Evolutionary conservation across 2,888 invertebrate genomes (phyloP), one percentile per base, ranked within the genome.

Genomic region (Eucriotettix oculatus): DNA sequence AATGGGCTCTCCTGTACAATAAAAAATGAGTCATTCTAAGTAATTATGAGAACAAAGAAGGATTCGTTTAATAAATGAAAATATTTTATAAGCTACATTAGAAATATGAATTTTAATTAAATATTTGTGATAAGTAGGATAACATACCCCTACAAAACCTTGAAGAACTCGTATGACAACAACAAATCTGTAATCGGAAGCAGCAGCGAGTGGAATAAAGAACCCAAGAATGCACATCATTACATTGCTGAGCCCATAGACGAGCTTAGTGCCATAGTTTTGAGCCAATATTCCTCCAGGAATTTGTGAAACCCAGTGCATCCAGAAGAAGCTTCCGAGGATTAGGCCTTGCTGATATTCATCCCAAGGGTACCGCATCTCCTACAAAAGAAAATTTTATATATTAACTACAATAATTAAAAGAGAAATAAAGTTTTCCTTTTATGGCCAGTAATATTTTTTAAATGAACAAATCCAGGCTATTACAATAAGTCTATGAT

Each of bases 281-380:
- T 80, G 78, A 0, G 85, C 83, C 57, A 87, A 67, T 60, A 83
- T 72, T 43, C 87, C 87, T 42, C 86, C 87, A 1, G 87, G 87
- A 52, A 87, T 73, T 72, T 87, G 87, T 0, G 82, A 79, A 0
- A 81, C 56, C 79, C 86, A 84, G 68, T 87, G 86, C 1, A 85
- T 71, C 81, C 84, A 87, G 70, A 83, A 88, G 69, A 85, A 88
- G 0, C 83, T 80, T 0, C 85, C 84, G 58, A 87, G 71, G 10
- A 82, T 75, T 43, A 80, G 67, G 11, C 82, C 82, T 69, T 84
- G 84, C 60, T 83, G 75, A 66, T 81, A 78, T 66, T 82, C 82
- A 67, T 79, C 78, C 86, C 86, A 87, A 16, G 75, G 69, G 66
- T 82, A 82, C 17, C 70, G 68, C 29, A 68, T 67, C 41, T 65